phyloP scores from a whole-genome alignment of 2,113 vertebrate species.

The Macrotis lagotis region DNA sequence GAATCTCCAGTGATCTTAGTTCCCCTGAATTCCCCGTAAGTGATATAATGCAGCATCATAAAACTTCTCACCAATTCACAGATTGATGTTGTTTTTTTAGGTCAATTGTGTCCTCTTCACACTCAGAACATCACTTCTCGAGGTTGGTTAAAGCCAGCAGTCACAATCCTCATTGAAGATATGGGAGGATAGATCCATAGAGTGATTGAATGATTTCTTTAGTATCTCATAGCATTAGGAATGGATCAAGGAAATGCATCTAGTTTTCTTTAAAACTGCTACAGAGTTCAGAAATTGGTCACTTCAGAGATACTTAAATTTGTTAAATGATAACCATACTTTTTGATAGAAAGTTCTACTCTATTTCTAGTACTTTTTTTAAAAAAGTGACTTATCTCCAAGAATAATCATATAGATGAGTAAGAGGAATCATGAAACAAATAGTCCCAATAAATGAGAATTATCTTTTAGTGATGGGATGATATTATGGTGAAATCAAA shows the following conservation, averaged over 20 bases:
- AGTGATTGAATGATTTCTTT: slow-evolving; percentile 10
- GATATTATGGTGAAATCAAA: background rate
- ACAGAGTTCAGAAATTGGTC: background rate
- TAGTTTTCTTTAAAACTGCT: background rate
- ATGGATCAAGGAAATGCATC: background rate
- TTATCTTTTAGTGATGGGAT: background rate
- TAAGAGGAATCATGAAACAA: slow-evolving; percentile 18
- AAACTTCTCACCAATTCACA: background rate
- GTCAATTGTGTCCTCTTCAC: background rate
- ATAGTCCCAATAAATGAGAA: background rate
- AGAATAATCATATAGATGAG: background rate
- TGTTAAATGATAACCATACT: too few relatives aligned
- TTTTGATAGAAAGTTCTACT: background rate
- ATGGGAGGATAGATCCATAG: slow-evolving; percentile 4
- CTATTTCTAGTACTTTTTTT: slow-evolving; percentile 14
- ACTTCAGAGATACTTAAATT: background rate
- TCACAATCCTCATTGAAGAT: slow-evolving; percentile 31
- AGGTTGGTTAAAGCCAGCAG: background rate
- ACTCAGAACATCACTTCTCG: slow-evolving; percentile 19
- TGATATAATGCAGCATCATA: slow-evolving; percentile 3
- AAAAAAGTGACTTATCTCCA: background rate
- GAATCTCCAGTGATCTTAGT: background rate
- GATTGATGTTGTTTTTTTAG: background rate
- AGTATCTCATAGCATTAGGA: background rate
- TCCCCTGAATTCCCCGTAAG: background rate